Evolutionary conservation across 1,140 invertebrate genomes (phyloP), one percentile per base, ranked within the genome.

Genomic region (Himalopsyche phryganea): DNA sequence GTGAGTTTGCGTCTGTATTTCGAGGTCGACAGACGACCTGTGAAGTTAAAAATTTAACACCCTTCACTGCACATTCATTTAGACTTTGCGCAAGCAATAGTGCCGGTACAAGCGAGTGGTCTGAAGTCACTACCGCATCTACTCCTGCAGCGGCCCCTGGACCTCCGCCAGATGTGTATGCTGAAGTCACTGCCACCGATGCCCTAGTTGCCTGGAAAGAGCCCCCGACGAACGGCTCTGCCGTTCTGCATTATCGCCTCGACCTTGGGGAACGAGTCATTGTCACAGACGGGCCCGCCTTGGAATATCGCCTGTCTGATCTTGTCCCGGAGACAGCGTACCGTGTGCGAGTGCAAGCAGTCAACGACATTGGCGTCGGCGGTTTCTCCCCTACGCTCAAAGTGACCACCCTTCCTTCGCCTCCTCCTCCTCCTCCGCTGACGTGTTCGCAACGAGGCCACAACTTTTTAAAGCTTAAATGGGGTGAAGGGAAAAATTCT

Each of bases 401-500:
- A 72, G 78, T 86, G 14, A 77, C 78, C 9, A 94, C 91, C 1
- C 77, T 85, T 32, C 84, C 88, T 10, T 79, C 89, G 7, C 91
- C 91, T 1, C 92, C 92, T 0, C 63, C 78, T 1, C 87, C 91
- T 15, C 91, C 92, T 1, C 71, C 72, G 40, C 74, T 94, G 10
- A 85, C 90, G 65, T 89, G 87, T 70, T 79, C 85, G 6, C 81
- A 80, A 40, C 75, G 78, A 5, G 85, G 83, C 1, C 88, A 91
- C 72, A 92, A 92, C 73, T 86, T 84, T 72, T 78, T 95, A 45
- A 91, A 91, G 68, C 77, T 95, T 14, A 91, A 91, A 71, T 95
- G 92, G 92, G 85, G 83, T 13, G 85, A 89, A 38, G 81, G 80
- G 10, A 80, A 81, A 63, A 85, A 83, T 60, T 66, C 77, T 9